Evolutionary conservation across 2,797 vertebrate genomes (phyloP).

Genomic region (Serranus cabrilla): DNA sequence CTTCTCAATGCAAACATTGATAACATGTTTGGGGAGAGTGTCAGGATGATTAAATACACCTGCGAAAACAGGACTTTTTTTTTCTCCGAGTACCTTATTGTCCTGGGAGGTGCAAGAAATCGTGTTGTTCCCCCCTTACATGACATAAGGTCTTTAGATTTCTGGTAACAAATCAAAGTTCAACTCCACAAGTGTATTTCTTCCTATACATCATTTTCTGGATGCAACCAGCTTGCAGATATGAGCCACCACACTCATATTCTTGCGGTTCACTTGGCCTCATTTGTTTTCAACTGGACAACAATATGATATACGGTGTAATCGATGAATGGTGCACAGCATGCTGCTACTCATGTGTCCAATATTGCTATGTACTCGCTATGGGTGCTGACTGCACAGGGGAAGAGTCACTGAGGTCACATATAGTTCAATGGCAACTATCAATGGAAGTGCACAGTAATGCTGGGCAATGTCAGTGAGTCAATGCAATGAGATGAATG

Average conservation of each 20-base stretch:
- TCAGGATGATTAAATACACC: constrained; percentile 70
- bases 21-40: constrained; percentile 57
- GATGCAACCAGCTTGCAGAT: constrained; percentile 14
- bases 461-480: constrained; percentile 36
- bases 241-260: constrained; percentile 13
- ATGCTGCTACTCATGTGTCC: constrained; percentile 63
- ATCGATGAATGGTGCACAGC: constrained; percentile 71
- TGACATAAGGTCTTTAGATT: constrained; percentile 36
- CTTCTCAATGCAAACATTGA: constrained; percentile 76
- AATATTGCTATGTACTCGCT: constrained; percentile 64
- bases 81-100: constrained; percentile 12
- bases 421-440: constrained; percentile 59
- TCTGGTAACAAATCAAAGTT: constrained; percentile 32
- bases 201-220: constrained; percentile 5
- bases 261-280: constrained; percentile 27
- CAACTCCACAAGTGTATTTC: constrained; percentile 12
- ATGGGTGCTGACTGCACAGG: constrained; percentile 72
- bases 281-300: constrained; percentile 54
- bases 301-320: constrained; percentile 59
- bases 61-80: constrained; percentile 36
- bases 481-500: constrained; percentile 31
- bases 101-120: constrained; percentile 36
- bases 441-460: constrained; percentile 48
- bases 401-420: constrained; percentile 67
- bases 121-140: constrained; percentile 20